phyloP scores from a whole-genome alignment of 1,140 invertebrate genomes.

The Caerostris darwini region DNA sequence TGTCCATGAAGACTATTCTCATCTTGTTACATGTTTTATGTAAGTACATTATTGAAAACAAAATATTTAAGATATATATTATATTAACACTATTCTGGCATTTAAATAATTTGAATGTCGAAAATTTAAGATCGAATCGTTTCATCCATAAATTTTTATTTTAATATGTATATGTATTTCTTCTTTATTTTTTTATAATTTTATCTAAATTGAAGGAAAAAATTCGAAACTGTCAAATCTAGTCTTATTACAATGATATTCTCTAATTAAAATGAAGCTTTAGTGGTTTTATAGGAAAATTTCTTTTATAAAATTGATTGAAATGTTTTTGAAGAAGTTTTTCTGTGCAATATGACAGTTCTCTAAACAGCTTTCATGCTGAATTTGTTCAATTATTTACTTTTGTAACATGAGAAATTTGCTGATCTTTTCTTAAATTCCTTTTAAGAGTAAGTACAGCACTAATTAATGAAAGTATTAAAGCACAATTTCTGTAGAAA shows the following conservation, averaged over 20 bases:
- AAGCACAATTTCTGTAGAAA: conserved; percentile 46
- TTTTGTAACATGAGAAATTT: not conserved
- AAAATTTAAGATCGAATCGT: not conserved
- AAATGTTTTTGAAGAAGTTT: conserved; percentile 9
- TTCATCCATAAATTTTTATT: not conserved
- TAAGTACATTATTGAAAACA: conserved; percentile 21
- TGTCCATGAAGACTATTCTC: conserved; percentile 18
- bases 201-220: not conserved
- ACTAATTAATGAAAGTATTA: conserved; percentile 48
- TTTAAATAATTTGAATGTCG: conserved; percentile 10
- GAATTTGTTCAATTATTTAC: not conserved
- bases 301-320: not conserved
- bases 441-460: conserved; percentile 6
- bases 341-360: conserved; percentile 3
- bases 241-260: not conserved
- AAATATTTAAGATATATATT: conserved; percentile 4
- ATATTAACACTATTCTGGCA: not conserved
- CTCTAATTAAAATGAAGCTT: not conserved
- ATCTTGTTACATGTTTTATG: conserved; percentile 32
- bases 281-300: not conserved
- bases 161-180: not conserved
- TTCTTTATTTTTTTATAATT: not conserved
- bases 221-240: not conserved
- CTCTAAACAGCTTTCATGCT: not conserved
- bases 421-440: not conserved